Evolutionary conservation across 2,113 vertebrate species (phyloP), one percentile per base, ranked within the genome.

Genomic region (Leptodactylus fuscus): DNA sequence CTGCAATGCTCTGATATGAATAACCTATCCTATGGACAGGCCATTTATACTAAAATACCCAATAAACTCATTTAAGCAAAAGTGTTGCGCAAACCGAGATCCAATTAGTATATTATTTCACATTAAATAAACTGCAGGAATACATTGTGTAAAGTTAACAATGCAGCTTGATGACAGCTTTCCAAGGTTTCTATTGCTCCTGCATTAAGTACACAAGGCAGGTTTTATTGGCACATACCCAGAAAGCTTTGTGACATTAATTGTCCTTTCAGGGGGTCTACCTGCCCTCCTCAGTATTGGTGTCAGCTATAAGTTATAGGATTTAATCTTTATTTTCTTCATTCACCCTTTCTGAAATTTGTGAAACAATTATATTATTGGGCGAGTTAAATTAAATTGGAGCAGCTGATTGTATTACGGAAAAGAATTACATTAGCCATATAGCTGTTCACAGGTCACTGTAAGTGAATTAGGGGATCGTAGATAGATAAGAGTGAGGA

Each of bases 291-390:
- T 73, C 55, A 73, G 29, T 82, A 71, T 41, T 79, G 27, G 70
- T 62, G 51, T 74, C 24, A 75, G 36, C 38, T 51, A 5, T 75
- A 83, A 83, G 34, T 32, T 60, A 83, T 60, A 83, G 69, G 36
- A 60, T 83, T 74, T 83, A 74, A 83, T 60, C 81, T 60, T 32
- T 51, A 75, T 83, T 82, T 83, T 83, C 67, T 41, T 82, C 67
- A 73, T 24, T 82, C 51, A 74, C 36, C 81, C 70, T 44, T 29
- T 11, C 51, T 20, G 58, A 83, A 62, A 75, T 76, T 76, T 76
- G 53, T 77, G 32, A 84, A 84, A 76, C 55, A 84, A 84, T 84
- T 84, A 75, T 84, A 29, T 84, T 65, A 84, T 84, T 84, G 71
- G 51, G 41, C 10, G 70, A 76, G 38, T 34, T 41, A 84, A 77